These are phyloP conservation scores for Caenorhabditis inopinata DNA, from an alignment of 1,140 invertebrate species.

Conservation along the genomic window DNA sequence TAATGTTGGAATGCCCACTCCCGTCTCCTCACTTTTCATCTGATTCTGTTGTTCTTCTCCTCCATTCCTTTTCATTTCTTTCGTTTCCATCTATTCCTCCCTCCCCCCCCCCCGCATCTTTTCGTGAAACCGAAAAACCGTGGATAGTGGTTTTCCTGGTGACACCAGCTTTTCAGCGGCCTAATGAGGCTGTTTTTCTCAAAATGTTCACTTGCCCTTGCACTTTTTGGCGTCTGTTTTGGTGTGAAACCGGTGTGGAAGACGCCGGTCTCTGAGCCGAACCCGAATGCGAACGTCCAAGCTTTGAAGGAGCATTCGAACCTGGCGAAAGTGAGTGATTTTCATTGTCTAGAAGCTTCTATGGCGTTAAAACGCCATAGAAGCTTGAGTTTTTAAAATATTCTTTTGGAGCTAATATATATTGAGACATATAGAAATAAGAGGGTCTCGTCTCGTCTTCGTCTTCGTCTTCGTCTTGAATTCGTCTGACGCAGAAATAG, in stretches of 20 bases:
- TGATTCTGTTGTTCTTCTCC: neutral
- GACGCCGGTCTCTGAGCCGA: conserved; percentile 6
- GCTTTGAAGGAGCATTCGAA: neutral
- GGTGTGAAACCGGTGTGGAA: conserved; percentile 26
- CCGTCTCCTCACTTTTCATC: neutral
- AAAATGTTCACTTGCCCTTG: neutral
- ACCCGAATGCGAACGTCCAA: neutral
- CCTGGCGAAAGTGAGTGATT: neutral
- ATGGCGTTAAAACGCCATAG: no score
- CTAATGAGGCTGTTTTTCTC: neutral
- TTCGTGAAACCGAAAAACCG: no score
- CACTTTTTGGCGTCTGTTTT: neutral
- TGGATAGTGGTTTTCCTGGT: no score
- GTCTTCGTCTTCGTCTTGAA: no score
- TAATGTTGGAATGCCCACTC: conserved; percentile 24
- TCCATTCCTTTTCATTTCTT: neutral
- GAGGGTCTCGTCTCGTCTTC: no score
- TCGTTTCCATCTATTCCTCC: no score
- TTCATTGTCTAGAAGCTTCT: no score
- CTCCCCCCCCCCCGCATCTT: no score
- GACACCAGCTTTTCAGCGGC: no score
- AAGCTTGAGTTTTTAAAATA: neutral
- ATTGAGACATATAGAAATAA: no score
- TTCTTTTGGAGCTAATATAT: no score
- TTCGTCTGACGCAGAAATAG: no score